Evolutionary conservation across 2,888 invertebrate genomes (phyloP).

Genomic region (Himalopsyche japonica): DNA sequence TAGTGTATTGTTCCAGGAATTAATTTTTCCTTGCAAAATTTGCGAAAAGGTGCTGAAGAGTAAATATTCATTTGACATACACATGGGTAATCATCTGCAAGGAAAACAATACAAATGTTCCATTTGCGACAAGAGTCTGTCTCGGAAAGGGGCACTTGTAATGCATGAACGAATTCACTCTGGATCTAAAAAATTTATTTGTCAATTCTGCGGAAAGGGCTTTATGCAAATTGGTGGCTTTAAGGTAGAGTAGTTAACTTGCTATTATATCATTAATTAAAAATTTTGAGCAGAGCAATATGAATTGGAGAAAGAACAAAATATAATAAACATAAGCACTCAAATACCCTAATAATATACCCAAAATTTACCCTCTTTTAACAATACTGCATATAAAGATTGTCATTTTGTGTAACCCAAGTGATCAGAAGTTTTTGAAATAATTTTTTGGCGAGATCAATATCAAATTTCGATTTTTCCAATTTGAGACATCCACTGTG

Average conservation of each 20-base stretch:
- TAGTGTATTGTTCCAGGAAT: not conserved
- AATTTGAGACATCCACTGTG: no score
- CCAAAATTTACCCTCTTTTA: no score
- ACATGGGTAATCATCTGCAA: not conserved
- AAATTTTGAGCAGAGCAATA: no score
- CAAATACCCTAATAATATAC: no score
- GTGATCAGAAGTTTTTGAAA: no score
- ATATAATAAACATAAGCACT: no score
- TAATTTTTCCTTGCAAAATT: not conserved
- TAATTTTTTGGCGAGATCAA: no score
- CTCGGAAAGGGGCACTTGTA: not conserved
- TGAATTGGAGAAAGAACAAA: no score
- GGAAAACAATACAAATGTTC: slow-evolving; percentile 3
- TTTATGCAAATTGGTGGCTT: not conserved
- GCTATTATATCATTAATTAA: not conserved
- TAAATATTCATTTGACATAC: not conserved
- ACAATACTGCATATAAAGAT: no score
- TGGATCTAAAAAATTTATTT: not conserved
- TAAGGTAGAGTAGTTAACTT: not conserved
- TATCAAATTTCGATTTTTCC: no score
- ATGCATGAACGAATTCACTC: slow-evolving; percentile 4
- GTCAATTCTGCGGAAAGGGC: slow-evolving; percentile 5
- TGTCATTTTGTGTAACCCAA: no score
- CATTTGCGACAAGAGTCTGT: not conserved
- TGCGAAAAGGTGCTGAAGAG: not conserved